Conservation (phyloP, 2,888 invertebrate genomes). For the Microchrysa polita region DNA sequence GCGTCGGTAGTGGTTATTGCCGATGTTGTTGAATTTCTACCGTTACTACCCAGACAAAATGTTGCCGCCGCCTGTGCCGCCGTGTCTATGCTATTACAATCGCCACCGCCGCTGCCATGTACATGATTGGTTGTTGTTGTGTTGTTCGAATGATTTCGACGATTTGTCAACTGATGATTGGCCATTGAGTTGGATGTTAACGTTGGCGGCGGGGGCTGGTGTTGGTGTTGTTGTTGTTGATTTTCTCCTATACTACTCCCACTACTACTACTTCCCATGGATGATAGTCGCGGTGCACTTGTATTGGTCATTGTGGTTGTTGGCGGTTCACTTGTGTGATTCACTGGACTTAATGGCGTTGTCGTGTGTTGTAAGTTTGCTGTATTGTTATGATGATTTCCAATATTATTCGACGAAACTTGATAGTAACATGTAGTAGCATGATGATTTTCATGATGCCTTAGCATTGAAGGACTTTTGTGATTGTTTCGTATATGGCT, state of each 20-base stretch:
- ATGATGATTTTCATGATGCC: conserved; percentile 48
- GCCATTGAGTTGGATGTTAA: background rate
- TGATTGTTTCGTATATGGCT: background rate
- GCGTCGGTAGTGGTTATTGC: conserved; percentile 45
- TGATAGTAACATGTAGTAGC: conserved; percentile 49
- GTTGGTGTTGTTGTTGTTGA: conserved; percentile 28
- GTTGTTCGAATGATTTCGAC: conserved; percentile 21
- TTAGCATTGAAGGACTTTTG: background rate
- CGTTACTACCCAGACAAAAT: conserved; percentile 11
- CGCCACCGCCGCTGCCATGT: background rate
- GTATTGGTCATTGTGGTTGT: conserved; percentile 3
- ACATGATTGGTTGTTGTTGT: no score
- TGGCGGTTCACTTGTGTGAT: conserved; percentile 4
- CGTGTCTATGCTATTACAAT: background rate
- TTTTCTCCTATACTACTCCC: conserved; percentile 30
- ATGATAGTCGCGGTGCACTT: conserved; percentile 23
- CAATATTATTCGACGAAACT: conserved; percentile 23
- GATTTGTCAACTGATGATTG: background rate
- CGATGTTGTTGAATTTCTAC: conserved; percentile 43
- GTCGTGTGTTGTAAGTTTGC: background rate
- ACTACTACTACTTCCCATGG: conserved; percentile 19
- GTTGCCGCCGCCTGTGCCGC: background rate
- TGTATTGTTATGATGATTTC: conserved; percentile 16
- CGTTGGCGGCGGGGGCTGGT: background rate
- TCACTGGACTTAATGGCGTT: background rate